These are phyloP conservation scores for Heterotis niloticus DNA, from an alignment of 2,113 vertebrate species.

Conservation along the genomic window DNA sequence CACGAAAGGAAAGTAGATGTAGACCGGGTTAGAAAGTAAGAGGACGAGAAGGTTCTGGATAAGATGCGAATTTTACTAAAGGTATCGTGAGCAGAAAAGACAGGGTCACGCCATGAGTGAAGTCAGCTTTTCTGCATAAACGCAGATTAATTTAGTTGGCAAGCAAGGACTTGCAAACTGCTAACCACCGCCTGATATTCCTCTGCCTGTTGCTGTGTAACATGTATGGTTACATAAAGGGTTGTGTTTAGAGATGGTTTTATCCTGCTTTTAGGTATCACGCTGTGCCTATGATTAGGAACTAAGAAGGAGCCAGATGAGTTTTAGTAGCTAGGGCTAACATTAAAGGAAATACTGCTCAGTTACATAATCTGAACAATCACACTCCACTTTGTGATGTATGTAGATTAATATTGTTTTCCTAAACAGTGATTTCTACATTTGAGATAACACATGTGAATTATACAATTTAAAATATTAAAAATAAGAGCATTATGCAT, in stretches of 20 bases:
- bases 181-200: neutral
- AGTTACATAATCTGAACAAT: neutral
- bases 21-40: neutral
- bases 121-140: neutral
- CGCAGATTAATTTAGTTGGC: neutral
- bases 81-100: neutral
- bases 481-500: neutral
- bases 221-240: neutral
- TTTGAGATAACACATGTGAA: neutral
- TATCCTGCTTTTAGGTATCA: neutral
- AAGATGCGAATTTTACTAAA: slow-evolving; percentile 11
- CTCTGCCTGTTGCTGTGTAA: neutral
- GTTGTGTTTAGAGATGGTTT: neutral
- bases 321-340: too few relatives aligned
- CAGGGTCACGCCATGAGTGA: neutral
- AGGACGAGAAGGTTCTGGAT: too few relatives aligned
- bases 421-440: neutral
- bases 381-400: neutral
- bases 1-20: neutral
- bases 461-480: neutral
- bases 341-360: neutral
- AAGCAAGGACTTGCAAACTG: neutral
- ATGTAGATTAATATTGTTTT: neutral
- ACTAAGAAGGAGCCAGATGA: neutral
- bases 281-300: neutral